phyloP scores from a whole-genome alignment of 2,797 vertebrate genomes.

The Rhinatrema bivittatum region DNA sequence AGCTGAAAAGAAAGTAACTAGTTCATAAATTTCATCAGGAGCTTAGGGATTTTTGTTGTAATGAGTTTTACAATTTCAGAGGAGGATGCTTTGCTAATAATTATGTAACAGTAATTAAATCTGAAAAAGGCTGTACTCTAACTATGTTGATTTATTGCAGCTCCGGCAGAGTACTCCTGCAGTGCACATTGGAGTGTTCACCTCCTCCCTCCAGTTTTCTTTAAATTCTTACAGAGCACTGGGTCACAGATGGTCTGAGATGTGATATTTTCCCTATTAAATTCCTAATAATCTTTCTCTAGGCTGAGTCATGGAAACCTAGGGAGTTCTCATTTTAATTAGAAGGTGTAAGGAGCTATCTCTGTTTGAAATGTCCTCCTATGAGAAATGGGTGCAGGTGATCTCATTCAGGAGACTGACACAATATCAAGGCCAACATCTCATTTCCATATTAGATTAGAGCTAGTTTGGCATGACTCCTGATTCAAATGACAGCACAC shows the following conservation, averaged over 20 bases:
- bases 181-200: constrained; percentile 62
- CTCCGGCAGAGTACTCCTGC: constrained; percentile 67
- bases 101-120: constrained; percentile 86
- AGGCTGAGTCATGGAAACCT: constrained; percentile 78
- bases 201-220: constrained; percentile 71
- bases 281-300: constrained; percentile 98
- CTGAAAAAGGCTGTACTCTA: constrained; percentile 78
- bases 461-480: constrained; percentile 77
- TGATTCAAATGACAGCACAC: constrained; percentile 56
- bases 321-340: constrained; percentile 99
- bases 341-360: constrained; percentile 97
- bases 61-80: constrained; percentile 77
- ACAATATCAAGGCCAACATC: constrained; percentile 72
- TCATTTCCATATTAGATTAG: constrained; percentile 94
- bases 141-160: constrained; percentile 80
- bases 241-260: constrained; percentile 97
- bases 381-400: constrained; percentile 82
- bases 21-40: constrained; percentile 70
- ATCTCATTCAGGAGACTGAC: constrained; percentile 79
- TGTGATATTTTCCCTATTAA: constrained; percentile 96
- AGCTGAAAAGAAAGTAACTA: constrained; percentile 58
- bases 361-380: constrained; percentile 81
- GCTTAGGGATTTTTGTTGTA: constrained; percentile 74
- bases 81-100: constrained; percentile 81
- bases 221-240: constrained; percentile 83